Evolutionary conservation across 1,140 invertebrate species (phyloP).

Genomic region (Bombus turneri): DNA sequence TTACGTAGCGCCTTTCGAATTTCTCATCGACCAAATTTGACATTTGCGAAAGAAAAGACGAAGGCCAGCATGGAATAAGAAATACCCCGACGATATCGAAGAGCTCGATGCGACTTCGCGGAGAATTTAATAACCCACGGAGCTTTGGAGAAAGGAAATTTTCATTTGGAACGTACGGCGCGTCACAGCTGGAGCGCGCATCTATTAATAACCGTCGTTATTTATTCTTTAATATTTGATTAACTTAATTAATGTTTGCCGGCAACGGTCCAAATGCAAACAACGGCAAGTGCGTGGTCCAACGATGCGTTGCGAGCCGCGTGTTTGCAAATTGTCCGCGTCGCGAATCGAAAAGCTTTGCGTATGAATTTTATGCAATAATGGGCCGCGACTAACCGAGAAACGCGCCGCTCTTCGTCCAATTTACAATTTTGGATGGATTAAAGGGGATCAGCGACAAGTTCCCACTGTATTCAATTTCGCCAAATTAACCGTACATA

Average conservation of each 20-base stretch:
- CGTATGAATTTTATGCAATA: slow-evolving; percentile 32
- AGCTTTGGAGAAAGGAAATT: not conserved
- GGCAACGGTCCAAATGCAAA: slow-evolving; percentile 12
- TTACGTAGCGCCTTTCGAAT: slow-evolving; percentile 25
- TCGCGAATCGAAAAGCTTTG: slow-evolving; percentile 7
- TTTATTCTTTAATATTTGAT: slow-evolving; percentile 47
- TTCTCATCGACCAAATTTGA: slow-evolving; percentile 12
- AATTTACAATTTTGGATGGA: not conserved
- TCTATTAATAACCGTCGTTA: slow-evolving; percentile 42
- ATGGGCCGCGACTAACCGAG: slow-evolving; percentile 26
- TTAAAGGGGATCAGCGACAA: slow-evolving; percentile 26
- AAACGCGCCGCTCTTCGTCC: slow-evolving; percentile 6
- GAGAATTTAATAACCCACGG: not conserved
- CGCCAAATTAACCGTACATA: too few relatives aligned
- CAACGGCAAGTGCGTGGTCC: not conserved
- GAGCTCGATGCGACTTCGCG: not conserved
- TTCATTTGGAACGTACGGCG: not conserved
- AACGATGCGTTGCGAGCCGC: not conserved
- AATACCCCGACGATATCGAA: not conserved
- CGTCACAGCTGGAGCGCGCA: not conserved
- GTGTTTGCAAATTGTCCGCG: slow-evolving; percentile 12
- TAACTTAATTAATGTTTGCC: slow-evolving; percentile 43
- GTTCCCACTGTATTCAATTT: not conserved
- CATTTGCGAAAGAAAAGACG: not conserved
- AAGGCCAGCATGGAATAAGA: not conserved